Conservation (phyloP, 2,797 vertebrate genomes). For the Macrochelys suwanniensis region DNA sequence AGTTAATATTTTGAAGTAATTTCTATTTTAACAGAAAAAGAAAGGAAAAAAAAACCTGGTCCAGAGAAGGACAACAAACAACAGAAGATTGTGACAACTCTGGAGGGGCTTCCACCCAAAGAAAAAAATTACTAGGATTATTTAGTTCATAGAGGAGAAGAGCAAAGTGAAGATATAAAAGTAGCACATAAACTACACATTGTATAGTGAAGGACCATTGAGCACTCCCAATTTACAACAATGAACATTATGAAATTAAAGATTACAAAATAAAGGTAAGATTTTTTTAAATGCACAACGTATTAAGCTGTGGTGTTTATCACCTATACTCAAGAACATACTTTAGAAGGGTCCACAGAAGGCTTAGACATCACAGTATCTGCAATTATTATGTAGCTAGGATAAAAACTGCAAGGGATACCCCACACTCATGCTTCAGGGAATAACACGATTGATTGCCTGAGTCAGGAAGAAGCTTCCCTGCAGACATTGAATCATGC, state of each 20-base stretch:
- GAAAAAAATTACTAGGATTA: background rate
- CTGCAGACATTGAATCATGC: accelerated
- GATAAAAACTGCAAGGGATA: background rate
- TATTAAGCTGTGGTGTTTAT: background rate
- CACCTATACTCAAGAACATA: background rate
- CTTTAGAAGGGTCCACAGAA: background rate
- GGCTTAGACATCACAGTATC: background rate
- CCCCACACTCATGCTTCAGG: background rate
- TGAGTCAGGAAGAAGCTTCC: background rate
- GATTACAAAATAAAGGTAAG: background rate
- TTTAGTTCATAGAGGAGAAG: background rate
- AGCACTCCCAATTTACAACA: background rate
- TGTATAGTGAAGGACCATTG: background rate
- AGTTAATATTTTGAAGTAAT: background rate
- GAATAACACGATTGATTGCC: background rate
- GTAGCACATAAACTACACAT: background rate
- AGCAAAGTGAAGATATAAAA: background rate
- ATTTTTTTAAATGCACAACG: conserved; percentile 5
- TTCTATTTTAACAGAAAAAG: background rate
- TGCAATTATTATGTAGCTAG: background rate
- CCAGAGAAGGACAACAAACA: background rate
- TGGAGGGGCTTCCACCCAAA: background rate
- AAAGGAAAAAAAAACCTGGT: background rate
- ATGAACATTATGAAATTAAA: background rate
- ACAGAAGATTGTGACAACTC: background rate